phyloP scores from a whole-genome alignment of 2,888 invertebrate species.

The Scrobipalpa atriplicella region DNA sequence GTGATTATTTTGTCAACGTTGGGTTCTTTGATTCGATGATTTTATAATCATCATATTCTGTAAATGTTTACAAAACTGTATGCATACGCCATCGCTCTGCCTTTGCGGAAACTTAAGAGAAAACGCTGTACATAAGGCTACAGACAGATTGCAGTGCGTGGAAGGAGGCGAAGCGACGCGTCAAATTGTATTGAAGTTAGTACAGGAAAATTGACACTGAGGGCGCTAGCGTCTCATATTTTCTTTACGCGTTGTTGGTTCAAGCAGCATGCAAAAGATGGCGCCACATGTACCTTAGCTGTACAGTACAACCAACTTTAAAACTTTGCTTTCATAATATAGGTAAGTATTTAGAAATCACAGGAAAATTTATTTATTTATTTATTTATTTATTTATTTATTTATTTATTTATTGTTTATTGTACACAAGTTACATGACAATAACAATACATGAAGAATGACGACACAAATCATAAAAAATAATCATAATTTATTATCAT shows the following conservation, averaged over 20 bases:
- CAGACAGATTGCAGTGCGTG: neutral
- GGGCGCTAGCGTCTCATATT: neutral
- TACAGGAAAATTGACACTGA: neutral
- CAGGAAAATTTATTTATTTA: too few relatives aligned
- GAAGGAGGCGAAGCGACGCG: neutral
- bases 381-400: too few relatives aligned
- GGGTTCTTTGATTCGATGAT: too few relatives aligned
- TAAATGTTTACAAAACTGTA: neutral
- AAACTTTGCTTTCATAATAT: neutral
- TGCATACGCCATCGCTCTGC: conserved; percentile 2
- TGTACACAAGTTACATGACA: too few relatives aligned
- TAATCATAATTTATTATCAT: too few relatives aligned
- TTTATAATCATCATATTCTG: too few relatives aligned
- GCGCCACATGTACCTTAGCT: neutral
- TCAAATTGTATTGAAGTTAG: neutral
- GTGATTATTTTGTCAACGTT: too few relatives aligned
- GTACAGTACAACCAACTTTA: neutral
- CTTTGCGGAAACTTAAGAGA: neutral
- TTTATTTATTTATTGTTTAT: too few relatives aligned
- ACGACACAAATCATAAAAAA: too few relatives aligned
- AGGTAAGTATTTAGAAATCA: neutral
- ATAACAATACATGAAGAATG: too few relatives aligned
- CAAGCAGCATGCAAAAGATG: neutral
- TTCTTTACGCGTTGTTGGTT: neutral
- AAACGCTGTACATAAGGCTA: neutral